Conservation (phyloP, 2,113 vertebrate species). For the Thryonomys swinderianus region DNA sequence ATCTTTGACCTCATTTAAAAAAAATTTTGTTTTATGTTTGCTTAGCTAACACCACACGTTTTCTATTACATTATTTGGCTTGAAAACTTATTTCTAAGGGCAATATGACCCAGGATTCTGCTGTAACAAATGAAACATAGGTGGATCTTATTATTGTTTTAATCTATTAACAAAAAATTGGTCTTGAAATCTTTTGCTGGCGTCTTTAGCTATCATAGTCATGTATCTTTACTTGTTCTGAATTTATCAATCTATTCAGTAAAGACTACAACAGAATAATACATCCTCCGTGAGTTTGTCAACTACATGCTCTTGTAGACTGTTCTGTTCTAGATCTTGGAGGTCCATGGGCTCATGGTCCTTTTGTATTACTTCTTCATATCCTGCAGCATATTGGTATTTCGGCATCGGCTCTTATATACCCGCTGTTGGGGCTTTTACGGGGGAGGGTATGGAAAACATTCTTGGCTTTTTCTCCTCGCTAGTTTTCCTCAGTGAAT, state of each 20-base stretch:
- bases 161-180: conserved; percentile 32
- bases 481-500: conserved; percentile 45
- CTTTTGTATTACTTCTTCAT: conserved; percentile 7
- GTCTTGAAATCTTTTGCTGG: neutral
- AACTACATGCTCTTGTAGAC: neutral
- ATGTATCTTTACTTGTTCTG: conserved; percentile 3
- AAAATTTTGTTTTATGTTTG: conserved; percentile 36
- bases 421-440: neutral
- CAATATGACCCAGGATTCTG: neutral
- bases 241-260: conserved; percentile 49
- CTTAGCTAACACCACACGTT: conserved; percentile 20
- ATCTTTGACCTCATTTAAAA: conserved; percentile 10
- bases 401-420: neutral
- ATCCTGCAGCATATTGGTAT: neutral
- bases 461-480: neutral
- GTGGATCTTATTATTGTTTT: conserved; percentile 13
- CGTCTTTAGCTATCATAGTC: neutral
- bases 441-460: neutral
- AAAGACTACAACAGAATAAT: neutral
- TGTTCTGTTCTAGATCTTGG: conserved; percentile 10
- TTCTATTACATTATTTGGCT: conserved; percentile 53
- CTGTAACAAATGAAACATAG: neutral
- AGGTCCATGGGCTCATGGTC: neutral
- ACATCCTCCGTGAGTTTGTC: neutral
- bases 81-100: neutral